Evolutionary conservation across 2,888 invertebrate species (phyloP).

Genomic region (Drosophila monieri): DNA sequence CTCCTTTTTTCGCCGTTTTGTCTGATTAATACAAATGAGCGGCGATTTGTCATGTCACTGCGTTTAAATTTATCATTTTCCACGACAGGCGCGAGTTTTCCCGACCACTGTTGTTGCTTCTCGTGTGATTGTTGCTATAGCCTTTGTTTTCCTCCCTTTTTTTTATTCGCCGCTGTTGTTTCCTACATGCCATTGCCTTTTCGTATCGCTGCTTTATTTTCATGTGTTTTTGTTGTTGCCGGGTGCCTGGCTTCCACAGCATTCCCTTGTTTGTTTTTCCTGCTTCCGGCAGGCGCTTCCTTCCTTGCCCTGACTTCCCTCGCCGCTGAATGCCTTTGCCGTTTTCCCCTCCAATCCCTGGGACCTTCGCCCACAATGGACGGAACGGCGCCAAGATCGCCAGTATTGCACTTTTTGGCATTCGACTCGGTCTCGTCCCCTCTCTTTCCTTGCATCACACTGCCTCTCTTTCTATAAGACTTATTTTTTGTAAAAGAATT

Average conservation of each 20-base stretch:
- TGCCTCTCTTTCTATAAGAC: not conserved
- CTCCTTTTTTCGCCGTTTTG: slow-evolving; percentile 50
- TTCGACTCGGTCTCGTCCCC: slow-evolving; percentile 22
- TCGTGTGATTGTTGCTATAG: slow-evolving; percentile 20
- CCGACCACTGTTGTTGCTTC: slow-evolving; percentile 48
- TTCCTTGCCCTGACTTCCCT: slow-evolving; percentile 7
- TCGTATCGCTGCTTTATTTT: slow-evolving; percentile 51
- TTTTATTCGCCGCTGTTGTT: slow-evolving; percentile 30
- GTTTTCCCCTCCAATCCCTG: slow-evolving; percentile 1
- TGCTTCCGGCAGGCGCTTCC: slow-evolving; percentile 57
- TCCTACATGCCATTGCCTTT: slow-evolving; percentile 50
- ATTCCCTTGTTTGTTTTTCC: slow-evolving; percentile 69
- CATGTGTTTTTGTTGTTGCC: slow-evolving; percentile 25
- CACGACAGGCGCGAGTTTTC: slow-evolving; percentile 67
- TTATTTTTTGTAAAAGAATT: not conserved
- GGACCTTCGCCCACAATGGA: slow-evolving; percentile 43
- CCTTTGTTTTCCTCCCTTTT: slow-evolving; percentile 14
- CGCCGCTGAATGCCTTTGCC: not conserved
- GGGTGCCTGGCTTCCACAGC: slow-evolving; percentile 44
- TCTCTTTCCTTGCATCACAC: slow-evolving; percentile 10
- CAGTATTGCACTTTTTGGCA: slow-evolving; percentile 71
- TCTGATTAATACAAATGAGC: slow-evolving; percentile 80
- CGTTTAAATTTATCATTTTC: slow-evolving; percentile 79
- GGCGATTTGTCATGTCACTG: slow-evolving; percentile 81
- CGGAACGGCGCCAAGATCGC: slow-evolving; percentile 68